A percentile compares a stretch with the other conserved stretches of the same genome.
phyloP scores from a whole-genome alignment of 2,113 vertebrate species.

The Pollachius pollachius region DNA sequence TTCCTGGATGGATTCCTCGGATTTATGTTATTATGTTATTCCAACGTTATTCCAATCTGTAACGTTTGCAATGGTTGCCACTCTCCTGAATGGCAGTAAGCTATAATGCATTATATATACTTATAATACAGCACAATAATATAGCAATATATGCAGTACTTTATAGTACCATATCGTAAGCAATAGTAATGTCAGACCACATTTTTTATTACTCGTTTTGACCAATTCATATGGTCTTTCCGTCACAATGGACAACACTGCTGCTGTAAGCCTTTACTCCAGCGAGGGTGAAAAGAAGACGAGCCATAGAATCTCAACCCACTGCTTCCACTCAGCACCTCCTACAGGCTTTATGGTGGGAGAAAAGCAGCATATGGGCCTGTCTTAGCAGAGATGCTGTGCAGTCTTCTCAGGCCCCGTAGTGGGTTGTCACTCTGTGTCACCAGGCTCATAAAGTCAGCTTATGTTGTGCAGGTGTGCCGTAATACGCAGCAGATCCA shows the following conservation, averaged over 20 bases:
- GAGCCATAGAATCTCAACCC: no score
- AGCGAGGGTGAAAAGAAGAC: no score
- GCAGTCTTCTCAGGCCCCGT: conserved; percentile 28
- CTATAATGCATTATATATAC: background rate
- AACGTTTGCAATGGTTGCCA: conserved; percentile 5
- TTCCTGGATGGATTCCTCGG: no score
- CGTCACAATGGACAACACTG: no score
- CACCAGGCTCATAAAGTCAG: conserved; percentile 42
- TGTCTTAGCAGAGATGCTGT: conserved; percentile 29
- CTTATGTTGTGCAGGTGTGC: conserved; percentile 55
- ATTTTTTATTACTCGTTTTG: no score
- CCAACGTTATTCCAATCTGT: conserved; percentile 5
- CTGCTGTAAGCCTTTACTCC: no score
- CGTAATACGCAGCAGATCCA: conserved; percentile 49
- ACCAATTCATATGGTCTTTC: no score
- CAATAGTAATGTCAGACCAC: no score
- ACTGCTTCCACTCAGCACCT: background rate
- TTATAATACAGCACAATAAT: no score
- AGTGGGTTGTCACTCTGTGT: conserved; percentile 38
- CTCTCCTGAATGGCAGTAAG: conserved; percentile 4
- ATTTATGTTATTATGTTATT: background rate
- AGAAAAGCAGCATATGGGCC: conserved; percentile 42
- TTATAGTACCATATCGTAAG: no score
- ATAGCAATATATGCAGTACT: no score
- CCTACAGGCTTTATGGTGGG: conserved; percentile 14